Evolutionary conservation across 2,113 vertebrate species (phyloP).

Genomic region (Cochlearius cochlearius): DNA sequence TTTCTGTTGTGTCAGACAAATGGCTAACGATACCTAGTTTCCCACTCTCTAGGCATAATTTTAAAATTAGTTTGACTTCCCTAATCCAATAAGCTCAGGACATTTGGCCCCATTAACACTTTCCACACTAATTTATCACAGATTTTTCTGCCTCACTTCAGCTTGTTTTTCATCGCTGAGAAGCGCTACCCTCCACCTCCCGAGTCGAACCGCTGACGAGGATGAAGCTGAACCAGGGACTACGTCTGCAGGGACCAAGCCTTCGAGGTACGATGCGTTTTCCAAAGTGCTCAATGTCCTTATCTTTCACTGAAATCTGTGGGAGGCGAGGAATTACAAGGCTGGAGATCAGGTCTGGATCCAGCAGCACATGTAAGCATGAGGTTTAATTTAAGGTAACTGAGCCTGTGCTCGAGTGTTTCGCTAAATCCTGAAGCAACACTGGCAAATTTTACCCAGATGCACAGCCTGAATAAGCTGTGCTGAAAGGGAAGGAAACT

Average conservation of each 20-base stretch:
- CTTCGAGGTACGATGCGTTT: neutral
- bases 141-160: constrained; percentile 59
- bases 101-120: constrained; percentile 47
- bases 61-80: constrained; percentile 58
- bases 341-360: neutral
- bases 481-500: neutral
- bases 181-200: neutral
- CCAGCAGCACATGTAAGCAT: neutral
- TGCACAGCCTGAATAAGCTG: neutral
- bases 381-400: neutral
- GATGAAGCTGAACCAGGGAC: neutral
- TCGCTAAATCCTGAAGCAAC: neutral
- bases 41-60: constrained; percentile 40
- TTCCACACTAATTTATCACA: constrained; percentile 49
- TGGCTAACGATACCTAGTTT: neutral
- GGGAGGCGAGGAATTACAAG: neutral
- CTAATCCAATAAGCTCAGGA: constrained; percentile 58
- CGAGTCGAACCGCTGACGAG: neutral
- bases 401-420: neutral
- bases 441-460: neutral
- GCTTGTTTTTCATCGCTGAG: constrained; percentile 32
- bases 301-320: neutral
- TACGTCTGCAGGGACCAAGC: neutral
- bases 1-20: constrained; percentile 46
- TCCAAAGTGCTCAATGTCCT: neutral